Percentiles rank a stretch among this genome's conserved stretches.
Evolutionary conservation across 2,888 invertebrate species (phyloP).

Genomic region (Prosopocoilus inquinatus): DNA sequence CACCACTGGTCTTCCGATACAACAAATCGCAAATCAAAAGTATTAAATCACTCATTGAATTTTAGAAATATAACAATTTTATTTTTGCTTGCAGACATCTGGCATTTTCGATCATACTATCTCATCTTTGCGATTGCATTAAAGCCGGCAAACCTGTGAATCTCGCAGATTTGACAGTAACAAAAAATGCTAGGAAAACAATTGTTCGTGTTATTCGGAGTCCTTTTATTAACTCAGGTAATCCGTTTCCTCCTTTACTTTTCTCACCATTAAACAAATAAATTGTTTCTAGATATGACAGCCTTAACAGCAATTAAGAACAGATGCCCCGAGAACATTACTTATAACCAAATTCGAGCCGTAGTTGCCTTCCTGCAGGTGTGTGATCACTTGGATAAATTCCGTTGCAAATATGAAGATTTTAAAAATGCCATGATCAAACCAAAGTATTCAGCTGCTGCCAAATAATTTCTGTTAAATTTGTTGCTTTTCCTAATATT

Average conservation of each 20-base stretch:
- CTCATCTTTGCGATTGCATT: slow-evolving; percentile 50
- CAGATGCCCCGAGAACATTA: slow-evolving; percentile 39
- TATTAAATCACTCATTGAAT: slow-evolving; percentile 12
- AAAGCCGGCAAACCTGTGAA: slow-evolving; percentile 49
- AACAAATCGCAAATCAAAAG: slow-evolving; percentile 44
- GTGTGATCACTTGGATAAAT: slow-evolving; percentile 36
- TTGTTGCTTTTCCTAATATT: too few species aligned
- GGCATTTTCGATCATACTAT: slow-evolving; percentile 38
- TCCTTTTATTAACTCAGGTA: slow-evolving; percentile 29
- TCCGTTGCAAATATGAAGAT: slow-evolving; percentile 37
- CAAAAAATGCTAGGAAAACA: slow-evolving; percentile 30
- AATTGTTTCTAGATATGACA: slow-evolving; percentile 30
- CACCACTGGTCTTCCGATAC: slow-evolving; percentile 41
- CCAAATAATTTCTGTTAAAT: too few species aligned
- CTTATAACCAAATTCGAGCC: slow-evolving; percentile 40
- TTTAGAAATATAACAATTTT: too few species aligned
- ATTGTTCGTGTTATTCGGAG: slow-evolving; percentile 31
- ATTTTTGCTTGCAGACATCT: slow-evolving; percentile 28
- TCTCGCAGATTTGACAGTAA: slow-evolving; percentile 40
- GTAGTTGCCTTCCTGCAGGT: slow-evolving; percentile 40
- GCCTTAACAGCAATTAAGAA: slow-evolving; percentile 36
- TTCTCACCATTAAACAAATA: neutral
- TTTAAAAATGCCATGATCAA: slow-evolving; percentile 30
- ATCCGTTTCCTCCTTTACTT: neutral
- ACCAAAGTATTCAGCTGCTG: neutral